A percentile compares a stretch with the other conserved stretches of the same genome.
Evolutionary conservation across 1,140 invertebrate species (phyloP).

Genomic region (Latrodectus geometricus): DNA sequence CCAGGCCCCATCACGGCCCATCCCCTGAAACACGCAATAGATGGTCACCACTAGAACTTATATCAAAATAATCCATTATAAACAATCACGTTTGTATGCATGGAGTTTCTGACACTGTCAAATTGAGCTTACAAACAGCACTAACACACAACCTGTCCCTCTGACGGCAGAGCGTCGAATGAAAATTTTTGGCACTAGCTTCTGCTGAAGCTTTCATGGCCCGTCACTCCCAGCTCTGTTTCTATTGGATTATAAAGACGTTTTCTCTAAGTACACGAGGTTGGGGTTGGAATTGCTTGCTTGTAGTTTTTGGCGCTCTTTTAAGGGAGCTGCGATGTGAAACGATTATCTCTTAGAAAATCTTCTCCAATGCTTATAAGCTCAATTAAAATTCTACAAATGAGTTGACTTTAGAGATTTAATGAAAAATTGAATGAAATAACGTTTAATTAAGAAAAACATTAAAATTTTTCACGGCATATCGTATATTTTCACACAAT

Average conservation of each 20-base stretch:
- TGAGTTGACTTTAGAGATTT: too few relatives aligned
- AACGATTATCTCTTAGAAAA: neutral
- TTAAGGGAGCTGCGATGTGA: neutral
- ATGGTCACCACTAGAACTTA: neutral
- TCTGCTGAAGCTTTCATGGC: neutral
- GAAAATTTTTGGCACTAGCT: neutral
- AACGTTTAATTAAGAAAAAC: too few relatives aligned
- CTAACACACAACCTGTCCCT: neutral
- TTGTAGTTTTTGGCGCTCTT: neutral
- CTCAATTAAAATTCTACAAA: too few relatives aligned
- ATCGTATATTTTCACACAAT: too few relatives aligned
- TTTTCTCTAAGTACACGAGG: too few relatives aligned
- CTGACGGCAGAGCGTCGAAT: conserved; percentile 17
- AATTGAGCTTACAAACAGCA: too few relatives aligned
- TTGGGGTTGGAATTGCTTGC: too few relatives aligned
- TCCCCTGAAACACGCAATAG: conserved; percentile 48
- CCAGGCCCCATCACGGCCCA: conserved; percentile 53
- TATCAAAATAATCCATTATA: conserved; percentile 33
- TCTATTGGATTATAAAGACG: neutral
- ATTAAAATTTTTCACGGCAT: too few relatives aligned
- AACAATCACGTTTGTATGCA: neutral
- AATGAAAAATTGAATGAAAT: too few relatives aligned
- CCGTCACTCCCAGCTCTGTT: neutral
- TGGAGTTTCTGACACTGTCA: neutral
- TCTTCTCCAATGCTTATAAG: neutral